Evolutionary conservation across 2,797 vertebrate species (phyloP), one percentile per base, ranked within the genome.

Genomic region (Typhlichthys eigenmanni): DNA sequence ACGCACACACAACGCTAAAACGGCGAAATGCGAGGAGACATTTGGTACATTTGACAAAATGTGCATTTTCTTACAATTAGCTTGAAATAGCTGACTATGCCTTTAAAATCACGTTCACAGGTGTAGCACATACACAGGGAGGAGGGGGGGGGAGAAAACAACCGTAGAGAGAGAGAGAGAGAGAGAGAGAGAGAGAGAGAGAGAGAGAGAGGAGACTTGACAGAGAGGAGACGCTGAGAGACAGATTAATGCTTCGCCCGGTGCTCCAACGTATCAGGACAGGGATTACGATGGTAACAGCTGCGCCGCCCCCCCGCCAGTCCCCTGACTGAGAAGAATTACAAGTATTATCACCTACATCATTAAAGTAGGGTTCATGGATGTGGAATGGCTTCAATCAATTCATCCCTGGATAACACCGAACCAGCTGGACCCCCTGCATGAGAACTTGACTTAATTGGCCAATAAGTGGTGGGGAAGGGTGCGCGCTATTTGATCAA

Each of bases 311-410:
- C 24, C 4, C 93, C 91, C 91, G 89, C 90, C 93, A 95, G 94
- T 97, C 96, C 97, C 96, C 93, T 95, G 97, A 96, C 96, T 96
- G 95, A 96, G 95, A 98, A 96, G 95, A 98, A 98, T 98, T 96
- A 98, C 95, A 96, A 96, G 96, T 96, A 98, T 99, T 96, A 99
- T 98, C 96, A 98, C 96, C 96, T 95, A 95, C 95, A 98, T 99
- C 97, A 98, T 99, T 98, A 99, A 98, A 95, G 93, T 71, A 83
- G 93, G 95, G 92, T 95, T 96, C 95, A 94, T 95, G 94, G 95
- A 97, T 92, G 95, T 93, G 88, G 92, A 93, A 95, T 91, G 91
- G 94, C 95, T 96, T 98, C 96, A 96, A 98, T 98, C 96, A 98
- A 96, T 97, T 95, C 95, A 95, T 97, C 94, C 94, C 93, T 90